These are phyloP conservation scores for Papio anubis DNA, from an alignment of 2,113 vertebrate species.

Conservation along the genomic window DNA sequence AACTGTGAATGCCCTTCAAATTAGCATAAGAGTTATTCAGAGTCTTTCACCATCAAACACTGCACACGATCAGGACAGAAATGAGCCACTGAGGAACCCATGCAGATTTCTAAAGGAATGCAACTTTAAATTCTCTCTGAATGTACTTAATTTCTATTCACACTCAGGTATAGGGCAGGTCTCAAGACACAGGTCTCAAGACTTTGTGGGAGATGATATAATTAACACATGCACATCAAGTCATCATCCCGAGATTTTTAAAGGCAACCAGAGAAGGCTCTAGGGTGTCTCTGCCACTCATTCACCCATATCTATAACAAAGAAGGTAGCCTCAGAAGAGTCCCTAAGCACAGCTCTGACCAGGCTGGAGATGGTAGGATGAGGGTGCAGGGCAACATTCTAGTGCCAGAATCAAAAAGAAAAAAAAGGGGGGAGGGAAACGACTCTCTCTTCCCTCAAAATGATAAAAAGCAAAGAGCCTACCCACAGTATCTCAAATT, in stretches of 20 bases:
- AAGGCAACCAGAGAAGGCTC: not conserved
- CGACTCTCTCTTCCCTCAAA: not conserved
- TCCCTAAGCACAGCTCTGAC: not conserved
- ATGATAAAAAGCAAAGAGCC: conserved; percentile 12
- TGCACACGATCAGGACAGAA: not conserved
- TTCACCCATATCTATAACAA: not conserved
- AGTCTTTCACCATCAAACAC: conserved; percentile 37
- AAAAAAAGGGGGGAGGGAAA: not conserved
- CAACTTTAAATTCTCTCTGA: conserved; percentile 44
- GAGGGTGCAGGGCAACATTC: not conserved
- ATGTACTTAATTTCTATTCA: conserved; percentile 30
- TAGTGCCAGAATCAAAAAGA: not conserved
- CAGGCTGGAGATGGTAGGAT: not conserved
- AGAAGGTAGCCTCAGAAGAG: not conserved
- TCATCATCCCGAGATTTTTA: not conserved
- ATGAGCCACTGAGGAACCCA: not conserved
- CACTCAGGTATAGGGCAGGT: not conserved
- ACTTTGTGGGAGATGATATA: not conserved
- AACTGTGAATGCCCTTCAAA: conserved; percentile 22
- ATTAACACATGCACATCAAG: not conserved
- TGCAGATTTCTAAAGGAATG: conserved; percentile 39
- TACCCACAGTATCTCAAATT: conserved; percentile 11
- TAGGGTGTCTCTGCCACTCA: not conserved
- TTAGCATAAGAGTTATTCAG: conserved; percentile 9
- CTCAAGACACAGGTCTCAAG: not conserved